Base-by-base conservation (phyloP, 2,888 invertebrate genomes). In the Drosophila flavopinicola region DNA sequence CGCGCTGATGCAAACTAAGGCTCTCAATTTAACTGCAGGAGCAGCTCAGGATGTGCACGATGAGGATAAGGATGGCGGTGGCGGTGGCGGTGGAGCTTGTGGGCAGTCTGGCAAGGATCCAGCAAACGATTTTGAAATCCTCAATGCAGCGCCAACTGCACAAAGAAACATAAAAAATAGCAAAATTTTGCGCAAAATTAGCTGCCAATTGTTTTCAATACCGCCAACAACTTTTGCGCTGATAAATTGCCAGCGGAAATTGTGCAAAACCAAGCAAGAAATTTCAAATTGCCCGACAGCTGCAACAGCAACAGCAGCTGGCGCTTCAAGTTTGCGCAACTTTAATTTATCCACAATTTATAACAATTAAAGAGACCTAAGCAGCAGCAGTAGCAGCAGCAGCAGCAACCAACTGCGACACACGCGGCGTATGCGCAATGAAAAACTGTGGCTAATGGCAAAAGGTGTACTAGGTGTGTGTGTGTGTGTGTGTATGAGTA, bases 151-250 rank as follows among this genome's bases (percentile, higher is more conserved):
- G 30, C 11, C 13, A 41, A 24, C 24, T 23, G 63, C 35, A 51
- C 52, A 69, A 39, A 32, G 24, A 56, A 64, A 61, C 51, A 57
- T 64, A 75, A 83, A 78, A 82, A 80, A 67, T 67, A 51, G 66
- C 58, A 59, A 78, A 78, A 80, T 84, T 84, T 83, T 71, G 70
- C 77, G 77, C 70, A 79, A 83, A 83, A 83, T 83, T 83, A 83
- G 83, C 82, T 83, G 82, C 84, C 83, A 83, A 83, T 83, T 83
- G 83, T 83, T 83, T 84, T 80, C 75, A 58, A 75, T 72, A 66
- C 63, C 65, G 64, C 78, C 71, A 78, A 78, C 75, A 76, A 79
- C 56, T 75, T 73, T 71, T 38, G 61, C 61, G 30, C 45, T 66
- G 71, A 71, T 78, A 79, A 71, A 71, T 75, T 64, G 75, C 56